These are phyloP conservation scores for Halcyon malimbica DNA, from an alignment of 2,113 vertebrate species.

Conservation along the genomic window DNA sequence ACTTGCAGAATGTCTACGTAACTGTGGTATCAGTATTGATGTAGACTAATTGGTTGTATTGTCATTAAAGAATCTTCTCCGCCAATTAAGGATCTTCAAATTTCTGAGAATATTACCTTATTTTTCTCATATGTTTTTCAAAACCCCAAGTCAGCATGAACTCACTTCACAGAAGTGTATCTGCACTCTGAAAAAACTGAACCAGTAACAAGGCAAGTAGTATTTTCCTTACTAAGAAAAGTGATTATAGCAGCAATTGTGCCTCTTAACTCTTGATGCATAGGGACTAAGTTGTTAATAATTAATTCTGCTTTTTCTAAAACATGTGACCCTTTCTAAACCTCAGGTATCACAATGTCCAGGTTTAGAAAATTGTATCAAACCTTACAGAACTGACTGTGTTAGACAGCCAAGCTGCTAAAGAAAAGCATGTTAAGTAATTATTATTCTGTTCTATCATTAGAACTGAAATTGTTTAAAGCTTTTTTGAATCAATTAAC, in stretches of 20 bases:
- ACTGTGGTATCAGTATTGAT: neutral
- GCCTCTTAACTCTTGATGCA: neutral
- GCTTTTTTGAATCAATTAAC: neutral
- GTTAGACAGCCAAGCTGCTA: neutral
- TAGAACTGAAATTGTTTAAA: neutral
- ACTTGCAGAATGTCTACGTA: neutral
- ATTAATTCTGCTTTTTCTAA: neutral
- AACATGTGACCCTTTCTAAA: neutral
- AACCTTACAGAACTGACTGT: neutral
- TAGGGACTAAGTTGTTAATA: neutral
- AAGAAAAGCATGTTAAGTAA: neutral
- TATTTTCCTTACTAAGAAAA: neutral
- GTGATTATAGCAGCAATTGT: neutral
- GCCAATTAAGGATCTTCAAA: neutral
- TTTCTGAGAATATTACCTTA: neutral
- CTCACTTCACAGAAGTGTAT: neutral
- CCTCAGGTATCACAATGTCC: neutral
- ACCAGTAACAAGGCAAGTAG: neutral
- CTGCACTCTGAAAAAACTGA: neutral
- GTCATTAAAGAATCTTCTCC: neutral
- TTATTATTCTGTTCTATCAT: neutral
- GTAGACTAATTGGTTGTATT: neutral
- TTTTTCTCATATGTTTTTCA: neutral
- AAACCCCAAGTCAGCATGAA: neutral
- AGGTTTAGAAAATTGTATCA: neutral